phyloP scores from a whole-genome alignment of 1,140 invertebrate species.

The Listronotus oregonensis region DNA sequence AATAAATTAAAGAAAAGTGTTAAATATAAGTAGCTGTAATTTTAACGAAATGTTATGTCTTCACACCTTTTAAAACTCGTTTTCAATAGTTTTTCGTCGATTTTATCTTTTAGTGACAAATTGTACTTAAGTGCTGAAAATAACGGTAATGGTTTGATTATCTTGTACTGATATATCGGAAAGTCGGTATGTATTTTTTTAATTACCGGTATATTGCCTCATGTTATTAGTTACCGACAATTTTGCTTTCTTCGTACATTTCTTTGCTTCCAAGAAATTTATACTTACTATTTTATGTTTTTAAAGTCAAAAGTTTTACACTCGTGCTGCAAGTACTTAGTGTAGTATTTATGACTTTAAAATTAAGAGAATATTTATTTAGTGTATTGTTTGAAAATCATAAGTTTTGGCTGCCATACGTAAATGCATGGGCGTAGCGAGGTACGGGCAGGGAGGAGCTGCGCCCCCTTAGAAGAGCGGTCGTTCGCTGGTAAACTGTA shows the following conservation, averaged over 20 bases:
- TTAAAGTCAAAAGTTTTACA: neutral
- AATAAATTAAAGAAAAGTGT: conserved; percentile 17
- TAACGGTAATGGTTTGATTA: conserved; percentile 17
- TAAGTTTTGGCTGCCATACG: too few relatives aligned
- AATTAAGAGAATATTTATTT: too few relatives aligned
- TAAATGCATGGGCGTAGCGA: too few relatives aligned
- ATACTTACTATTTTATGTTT: neutral
- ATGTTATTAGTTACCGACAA: too few relatives aligned
- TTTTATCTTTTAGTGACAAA: conserved; percentile 15
- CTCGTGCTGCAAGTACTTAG: too few relatives aligned
- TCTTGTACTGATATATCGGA: conserved; percentile 15
- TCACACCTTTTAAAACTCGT: conserved; percentile 16
- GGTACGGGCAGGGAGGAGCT: too few relatives aligned
- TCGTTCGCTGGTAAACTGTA: too few relatives aligned
- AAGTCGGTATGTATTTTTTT: conserved; percentile 6
- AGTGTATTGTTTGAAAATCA: too few relatives aligned
- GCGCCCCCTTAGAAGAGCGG: too few relatives aligned
- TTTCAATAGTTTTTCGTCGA: conserved; percentile 15
- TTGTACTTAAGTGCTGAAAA: conserved; percentile 12
- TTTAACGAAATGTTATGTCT: conserved; percentile 6
- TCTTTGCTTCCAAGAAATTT: neutral
- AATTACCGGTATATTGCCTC: conserved; percentile 1
- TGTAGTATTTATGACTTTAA: too few relatives aligned
- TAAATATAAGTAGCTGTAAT: conserved; percentile 15
- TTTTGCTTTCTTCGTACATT: neutral